These are phyloP conservation scores for Xiphydria camelus DNA, from an alignment of 2,888 invertebrate genomes.

Conservation along the genomic window DNA sequence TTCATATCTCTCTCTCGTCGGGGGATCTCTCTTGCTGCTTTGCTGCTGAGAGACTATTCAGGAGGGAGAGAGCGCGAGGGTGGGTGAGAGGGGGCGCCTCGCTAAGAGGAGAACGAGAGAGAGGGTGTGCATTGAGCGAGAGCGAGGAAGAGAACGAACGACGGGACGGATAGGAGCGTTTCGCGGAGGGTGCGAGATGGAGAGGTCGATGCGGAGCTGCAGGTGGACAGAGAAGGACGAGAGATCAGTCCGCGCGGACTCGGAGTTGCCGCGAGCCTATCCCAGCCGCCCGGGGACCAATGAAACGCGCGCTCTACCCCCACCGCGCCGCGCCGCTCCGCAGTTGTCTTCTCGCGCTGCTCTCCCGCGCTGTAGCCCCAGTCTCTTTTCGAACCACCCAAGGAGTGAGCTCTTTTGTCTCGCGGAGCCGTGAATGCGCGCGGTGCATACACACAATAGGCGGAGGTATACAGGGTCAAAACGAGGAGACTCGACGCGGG, in stretches of 20 bases:
- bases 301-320: too few species aligned
- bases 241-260: conserved; percentile 38
- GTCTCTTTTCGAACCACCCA: conserved; percentile 46
- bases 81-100: conserved; percentile 12
- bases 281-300: too few species aligned
- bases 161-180: conserved; percentile 2
- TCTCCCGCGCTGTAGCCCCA: too few species aligned
- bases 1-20: conserved; percentile 57
- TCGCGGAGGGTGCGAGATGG: conserved; percentile 16
- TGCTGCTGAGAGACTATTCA: conserved; percentile 53
- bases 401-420: conserved; percentile 49
- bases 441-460: conserved; percentile 36
- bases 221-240: conserved; percentile 10
- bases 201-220: conserved; percentile 10
- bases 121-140: too few species aligned
- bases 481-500: neutral
- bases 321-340: too few species aligned
- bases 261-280: too few species aligned
- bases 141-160: too few species aligned
- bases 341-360: conserved; percentile 3
- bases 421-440: conserved; percentile 46
- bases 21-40: conserved; percentile 56
- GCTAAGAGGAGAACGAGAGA: conserved; percentile 12
- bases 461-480: neutral
- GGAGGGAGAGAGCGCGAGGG: conserved; percentile 19